phyloP scores from a whole-genome alignment of 2,888 invertebrate species.

The Noctua janthe region DNA sequence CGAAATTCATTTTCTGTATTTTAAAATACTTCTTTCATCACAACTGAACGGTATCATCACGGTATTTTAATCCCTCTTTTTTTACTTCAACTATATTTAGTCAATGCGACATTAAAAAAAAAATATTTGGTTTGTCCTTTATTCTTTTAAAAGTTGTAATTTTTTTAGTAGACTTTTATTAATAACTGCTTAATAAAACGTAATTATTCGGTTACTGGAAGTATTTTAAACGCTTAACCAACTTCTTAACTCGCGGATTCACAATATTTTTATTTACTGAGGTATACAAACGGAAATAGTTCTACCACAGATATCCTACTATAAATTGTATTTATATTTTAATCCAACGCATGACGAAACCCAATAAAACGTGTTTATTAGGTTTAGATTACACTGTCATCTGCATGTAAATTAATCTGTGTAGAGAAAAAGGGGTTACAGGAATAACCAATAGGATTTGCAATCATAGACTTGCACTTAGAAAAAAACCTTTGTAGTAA shows the following conservation, averaged over 20 bases:
- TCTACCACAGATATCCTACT: background rate
- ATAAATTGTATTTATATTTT: constrained; percentile 14
- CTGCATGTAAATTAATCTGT: constrained; percentile 26
- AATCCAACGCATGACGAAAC: constrained; percentile 8
- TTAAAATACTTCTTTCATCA: background rate
- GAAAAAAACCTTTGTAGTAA: background rate
- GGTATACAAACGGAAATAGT: background rate
- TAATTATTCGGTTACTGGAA: background rate
- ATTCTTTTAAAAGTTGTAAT: background rate
- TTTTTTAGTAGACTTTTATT: background rate
- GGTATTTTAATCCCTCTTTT: background rate
- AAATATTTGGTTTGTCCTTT: background rate
- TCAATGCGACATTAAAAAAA: background rate
- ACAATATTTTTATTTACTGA: background rate
- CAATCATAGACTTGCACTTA: background rate
- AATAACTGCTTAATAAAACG: background rate
- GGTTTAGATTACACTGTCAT: constrained; percentile 34
- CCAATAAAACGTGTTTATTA: constrained; percentile 21
- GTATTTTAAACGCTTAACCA: too few species aligned
- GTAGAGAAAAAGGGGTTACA: background rate
- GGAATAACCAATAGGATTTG: background rate
- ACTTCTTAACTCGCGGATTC: too few species aligned
- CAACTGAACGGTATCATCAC: too few species aligned
- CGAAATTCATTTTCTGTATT: background rate
- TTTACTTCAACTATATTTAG: background rate